Conservation (phyloP, 2,888 invertebrate genomes). For the Hyppa rectilinea region DNA sequence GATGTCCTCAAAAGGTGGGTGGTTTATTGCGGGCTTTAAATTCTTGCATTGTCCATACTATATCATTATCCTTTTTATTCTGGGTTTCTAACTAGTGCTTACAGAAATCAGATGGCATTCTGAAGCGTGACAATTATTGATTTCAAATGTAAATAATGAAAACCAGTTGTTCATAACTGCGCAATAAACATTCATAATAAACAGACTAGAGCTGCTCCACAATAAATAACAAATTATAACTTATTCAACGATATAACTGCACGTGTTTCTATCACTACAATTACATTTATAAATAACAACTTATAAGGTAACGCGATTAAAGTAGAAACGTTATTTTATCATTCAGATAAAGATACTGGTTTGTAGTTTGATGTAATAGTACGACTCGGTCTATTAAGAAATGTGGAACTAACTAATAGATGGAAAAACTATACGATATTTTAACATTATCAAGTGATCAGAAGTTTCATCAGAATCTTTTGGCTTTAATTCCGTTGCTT, state of each 20-base stretch:
- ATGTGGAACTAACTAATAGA: constrained; percentile 7
- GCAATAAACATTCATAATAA: constrained; percentile 51
- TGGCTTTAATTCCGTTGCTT: neutral
- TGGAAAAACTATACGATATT: constrained; percentile 2
- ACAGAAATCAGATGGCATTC: constrained; percentile 24
- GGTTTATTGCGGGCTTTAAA: neutral
- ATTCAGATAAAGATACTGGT: constrained; percentile 46
- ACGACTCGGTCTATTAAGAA: constrained; percentile 39
- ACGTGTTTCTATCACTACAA: constrained; percentile 58
- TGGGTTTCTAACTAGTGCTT: neutral
- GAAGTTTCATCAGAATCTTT: neutral
- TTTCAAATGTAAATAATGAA: constrained; percentile 41
- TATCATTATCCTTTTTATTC: neutral
- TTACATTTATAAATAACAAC: constrained; percentile 50
- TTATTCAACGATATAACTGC: constrained; percentile 50
- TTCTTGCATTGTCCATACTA: neutral
- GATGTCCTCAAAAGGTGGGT: neutral
- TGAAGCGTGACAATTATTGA: constrained; percentile 28
- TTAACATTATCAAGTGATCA: no score
- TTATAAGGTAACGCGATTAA: constrained; percentile 50
- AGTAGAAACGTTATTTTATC: constrained; percentile 46
- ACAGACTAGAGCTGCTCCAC: constrained; percentile 16
- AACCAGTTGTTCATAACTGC: constrained; percentile 50
- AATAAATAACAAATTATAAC: constrained; percentile 56
- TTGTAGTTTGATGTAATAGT: constrained; percentile 44